Conservation (phyloP, 1,140 invertebrate species). For the Drosophila orosa region DNA sequence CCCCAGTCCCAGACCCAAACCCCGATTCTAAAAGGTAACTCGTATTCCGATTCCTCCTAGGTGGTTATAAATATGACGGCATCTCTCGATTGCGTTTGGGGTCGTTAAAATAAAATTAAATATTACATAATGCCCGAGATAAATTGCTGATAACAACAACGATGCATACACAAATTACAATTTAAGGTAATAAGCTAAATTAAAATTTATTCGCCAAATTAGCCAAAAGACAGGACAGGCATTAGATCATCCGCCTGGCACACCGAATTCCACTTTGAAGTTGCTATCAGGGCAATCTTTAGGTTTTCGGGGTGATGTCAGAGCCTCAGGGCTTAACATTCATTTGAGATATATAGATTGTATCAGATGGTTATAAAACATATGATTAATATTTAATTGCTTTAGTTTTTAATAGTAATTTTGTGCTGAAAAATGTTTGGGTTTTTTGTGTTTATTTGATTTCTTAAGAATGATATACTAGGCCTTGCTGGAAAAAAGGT, state of each 20-base stretch:
- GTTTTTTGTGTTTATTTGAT: not conserved
- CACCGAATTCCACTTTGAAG: not conserved
- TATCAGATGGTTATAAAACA: conserved; percentile 4
- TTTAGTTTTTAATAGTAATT: not conserved
- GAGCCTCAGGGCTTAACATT: not conserved
- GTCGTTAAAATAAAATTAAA: conserved; percentile 36
- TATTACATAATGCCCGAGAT: conserved; percentile 44
- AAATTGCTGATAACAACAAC: conserved; percentile 35
- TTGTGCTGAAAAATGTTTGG: not conserved
- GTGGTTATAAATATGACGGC: conserved; percentile 37
- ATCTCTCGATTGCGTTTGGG: conserved; percentile 23
- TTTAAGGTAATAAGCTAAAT: conserved; percentile 35
- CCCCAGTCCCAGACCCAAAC: conserved; percentile 15
- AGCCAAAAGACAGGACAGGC: conserved; percentile 18
- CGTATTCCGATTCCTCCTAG: conserved; percentile 3
- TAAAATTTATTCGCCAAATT: conserved; percentile 42
- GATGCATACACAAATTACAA: conserved; percentile 36
- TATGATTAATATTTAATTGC: conserved; percentile 19
- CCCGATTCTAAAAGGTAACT: conserved; percentile 17
- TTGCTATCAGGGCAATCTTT: conserved; percentile 22
- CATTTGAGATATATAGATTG: conserved; percentile 2
- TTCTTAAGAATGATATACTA: not conserved
- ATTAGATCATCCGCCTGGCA: conserved; percentile 35
- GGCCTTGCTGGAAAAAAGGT: not conserved
- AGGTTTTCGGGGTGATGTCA: conserved; percentile 25